Conservation (phyloP, 1,140 invertebrate genomes). For the Chlorops oryzae region DNA sequence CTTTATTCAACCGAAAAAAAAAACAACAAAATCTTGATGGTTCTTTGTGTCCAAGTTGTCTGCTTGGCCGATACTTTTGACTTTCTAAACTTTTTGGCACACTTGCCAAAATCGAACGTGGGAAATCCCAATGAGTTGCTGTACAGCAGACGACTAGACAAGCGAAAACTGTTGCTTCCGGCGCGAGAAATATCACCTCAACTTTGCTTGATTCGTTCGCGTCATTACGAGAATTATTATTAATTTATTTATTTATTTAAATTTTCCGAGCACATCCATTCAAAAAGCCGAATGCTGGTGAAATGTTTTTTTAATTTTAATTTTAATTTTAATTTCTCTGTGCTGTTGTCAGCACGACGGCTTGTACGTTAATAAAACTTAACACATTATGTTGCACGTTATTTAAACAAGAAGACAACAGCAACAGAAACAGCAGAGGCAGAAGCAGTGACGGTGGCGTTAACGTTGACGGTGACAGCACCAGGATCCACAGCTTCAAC, state of each 20-base stretch:
- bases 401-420: constrained; percentile 36
- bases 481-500: background rate
- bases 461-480: background rate
- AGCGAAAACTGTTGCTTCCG: background rate
- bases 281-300: too few relatives aligned
- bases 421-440: constrained; percentile 1
- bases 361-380: constrained; percentile 37
- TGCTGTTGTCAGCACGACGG: constrained; percentile 41
- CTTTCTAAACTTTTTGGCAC: too few relatives aligned
- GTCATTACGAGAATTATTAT: constrained; percentile 2
- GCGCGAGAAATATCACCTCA: background rate
- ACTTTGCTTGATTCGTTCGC: too few relatives aligned
- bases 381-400: constrained; percentile 28
- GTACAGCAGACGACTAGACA: background rate
- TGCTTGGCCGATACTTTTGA: too few relatives aligned
- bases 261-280: too few relatives aligned
- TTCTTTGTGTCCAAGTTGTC: too few relatives aligned
- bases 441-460: background rate
- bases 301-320: too few relatives aligned
- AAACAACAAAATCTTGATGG: too few relatives aligned
- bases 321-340: too few relatives aligned
- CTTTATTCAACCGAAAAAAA: too few relatives aligned
- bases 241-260: constrained; percentile 1
- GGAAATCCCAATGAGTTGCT: constrained; percentile 36
- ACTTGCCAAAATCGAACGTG: constrained; percentile 33